Conservation (phyloP, 2,888 invertebrate genomes). For the Seladonia tumulorum region DNA sequence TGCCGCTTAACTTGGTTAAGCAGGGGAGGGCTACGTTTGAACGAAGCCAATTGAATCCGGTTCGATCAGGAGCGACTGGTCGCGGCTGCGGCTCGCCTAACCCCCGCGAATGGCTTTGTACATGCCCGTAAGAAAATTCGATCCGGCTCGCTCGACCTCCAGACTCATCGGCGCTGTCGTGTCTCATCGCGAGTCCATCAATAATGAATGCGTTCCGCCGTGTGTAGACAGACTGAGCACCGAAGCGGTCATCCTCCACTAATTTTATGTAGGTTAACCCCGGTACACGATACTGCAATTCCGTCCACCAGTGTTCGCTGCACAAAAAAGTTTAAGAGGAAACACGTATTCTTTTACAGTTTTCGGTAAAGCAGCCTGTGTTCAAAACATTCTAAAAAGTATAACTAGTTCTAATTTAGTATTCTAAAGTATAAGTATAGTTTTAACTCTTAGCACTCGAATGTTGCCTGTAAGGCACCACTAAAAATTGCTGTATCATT, state of each 20-base stretch:
- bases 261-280: not conserved
- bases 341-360: too few species aligned
- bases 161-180: slow-evolving; percentile 64
- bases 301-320: not conserved
- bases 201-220: slow-evolving; percentile 42
- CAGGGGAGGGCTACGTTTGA: not conserved
- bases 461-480: too few species aligned
- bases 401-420: too few species aligned
- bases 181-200: slow-evolving; percentile 48
- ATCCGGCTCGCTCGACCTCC: slow-evolving; percentile 65
- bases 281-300: not conserved
- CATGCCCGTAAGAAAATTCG: slow-evolving; percentile 34
- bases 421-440: too few species aligned
- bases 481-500: too few species aligned
- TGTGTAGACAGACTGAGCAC: not conserved
- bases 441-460: too few species aligned
- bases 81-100: slow-evolving; percentile 6
- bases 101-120: slow-evolving; percentile 29
- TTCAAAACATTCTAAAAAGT: too few species aligned
- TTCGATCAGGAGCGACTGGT: slow-evolving; percentile 33
- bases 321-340: too few species aligned
- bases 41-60: slow-evolving; percentile 26
- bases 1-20: slow-evolving; percentile 29
- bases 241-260: not conserved
- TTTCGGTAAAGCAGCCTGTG: too few species aligned